Conservation (phyloP, 2,113 vertebrate species). For the Heloderma charlesbogerti region DNA sequence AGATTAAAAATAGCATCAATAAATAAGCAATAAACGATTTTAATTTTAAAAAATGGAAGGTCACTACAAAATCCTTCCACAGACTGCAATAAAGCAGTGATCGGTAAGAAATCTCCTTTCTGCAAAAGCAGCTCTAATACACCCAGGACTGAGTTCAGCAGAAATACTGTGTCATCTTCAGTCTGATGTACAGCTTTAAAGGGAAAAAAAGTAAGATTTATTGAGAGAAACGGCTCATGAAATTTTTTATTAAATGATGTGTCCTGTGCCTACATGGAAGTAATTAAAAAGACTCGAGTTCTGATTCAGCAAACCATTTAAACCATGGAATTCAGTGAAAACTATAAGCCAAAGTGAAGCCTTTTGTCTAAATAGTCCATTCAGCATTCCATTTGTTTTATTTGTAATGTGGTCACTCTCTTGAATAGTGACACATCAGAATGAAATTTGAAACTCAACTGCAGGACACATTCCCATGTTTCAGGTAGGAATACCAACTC, state of each 20-base stretch:
- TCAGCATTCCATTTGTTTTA: neutral
- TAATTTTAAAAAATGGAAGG: conserved; percentile 20
- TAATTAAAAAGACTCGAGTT: conserved; percentile 27
- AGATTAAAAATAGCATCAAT: conserved; percentile 34
- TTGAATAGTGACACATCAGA: neutral
- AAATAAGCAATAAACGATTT: conserved; percentile 26
- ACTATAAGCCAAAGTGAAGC: neutral
- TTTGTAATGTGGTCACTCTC: neutral
- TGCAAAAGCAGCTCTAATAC: conserved; percentile 40
- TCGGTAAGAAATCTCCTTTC: conserved; percentile 23
- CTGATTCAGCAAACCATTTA: conserved; percentile 45
- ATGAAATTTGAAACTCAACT: too few relatives aligned
- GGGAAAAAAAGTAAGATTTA: conserved; percentile 50
- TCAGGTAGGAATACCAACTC: neutral
- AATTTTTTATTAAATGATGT: conserved; percentile 54
- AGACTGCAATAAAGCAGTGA: conserved; percentile 46
- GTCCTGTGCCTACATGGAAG: conserved; percentile 49
- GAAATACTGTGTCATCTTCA: conserved; percentile 45
- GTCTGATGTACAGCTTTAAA: conserved; percentile 47
- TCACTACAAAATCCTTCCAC: conserved; percentile 29
- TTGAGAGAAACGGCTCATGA: conserved; percentile 46
- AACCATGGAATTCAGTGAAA: conserved; percentile 27
- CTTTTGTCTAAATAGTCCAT: neutral
- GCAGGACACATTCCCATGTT: neutral
- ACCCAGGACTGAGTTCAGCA: conserved; percentile 36